Base-by-base conservation (phyloP, 2,888 invertebrate genomes). In the Vesta saturnalis region DNA sequence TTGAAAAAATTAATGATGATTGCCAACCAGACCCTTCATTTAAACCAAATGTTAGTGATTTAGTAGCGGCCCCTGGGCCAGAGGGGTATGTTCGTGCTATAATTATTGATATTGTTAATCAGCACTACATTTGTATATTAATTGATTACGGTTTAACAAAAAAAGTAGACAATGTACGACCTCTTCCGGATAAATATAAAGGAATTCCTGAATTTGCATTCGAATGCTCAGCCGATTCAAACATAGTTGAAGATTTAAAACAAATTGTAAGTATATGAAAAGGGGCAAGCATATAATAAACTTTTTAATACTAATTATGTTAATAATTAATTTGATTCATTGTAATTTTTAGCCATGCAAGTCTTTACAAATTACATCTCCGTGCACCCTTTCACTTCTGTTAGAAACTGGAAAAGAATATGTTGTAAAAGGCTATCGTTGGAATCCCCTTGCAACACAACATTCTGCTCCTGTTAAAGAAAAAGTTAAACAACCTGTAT, bases 81-180 rank as follows among this genome's bases (percentile, higher is more conserved):
- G 54, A 58, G 12, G 67, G 19, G 1, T 73, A 69, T 70, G 64
- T 46, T 2, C 68, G 74, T 1, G 73, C 69, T 1, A 22, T 57
- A 10, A 54, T 74, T 23, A 22, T 70, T 16, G 54, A 68, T 16
- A 58, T 47, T 2, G 14, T 46, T 21, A 55, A 68, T 39, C 22
- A 68, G 12, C 46, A 64, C 55, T 73, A 67, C 61, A 62, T 39
- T 23, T 63, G 67, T 21, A 73, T 70, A n/a, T 64, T 73, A 10
- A 60, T 74, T 18, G 74, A 74, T 70, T 74, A 66, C 35, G 74
- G 72, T 16, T 57, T 18, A 18, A 56, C 72, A 12, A 58, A 52
- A 52, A 49, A 56, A 1, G 65, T 67, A 1, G 23, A 55, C 52
- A 55, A 67, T 63, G 57, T 73, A 14, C 58, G 63, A 30, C 30